phyloP scores from a whole-genome alignment of 2,888 invertebrate species.

The Torymus texanus region DNA sequence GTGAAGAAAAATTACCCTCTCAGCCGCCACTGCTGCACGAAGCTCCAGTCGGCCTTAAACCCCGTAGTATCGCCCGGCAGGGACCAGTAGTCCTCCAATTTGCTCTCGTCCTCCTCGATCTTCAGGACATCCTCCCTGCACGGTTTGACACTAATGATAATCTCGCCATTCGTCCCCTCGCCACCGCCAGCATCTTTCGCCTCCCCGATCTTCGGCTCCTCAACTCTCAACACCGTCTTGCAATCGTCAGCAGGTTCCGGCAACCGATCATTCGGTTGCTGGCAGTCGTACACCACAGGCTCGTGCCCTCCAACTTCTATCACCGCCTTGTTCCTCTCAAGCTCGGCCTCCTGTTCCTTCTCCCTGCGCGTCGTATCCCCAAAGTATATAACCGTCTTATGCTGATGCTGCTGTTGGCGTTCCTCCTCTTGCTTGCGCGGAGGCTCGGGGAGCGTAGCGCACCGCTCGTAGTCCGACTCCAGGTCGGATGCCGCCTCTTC shows the following conservation, averaged over 20 bases:
- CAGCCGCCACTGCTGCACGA: constrained; percentile 83
- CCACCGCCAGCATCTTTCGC: constrained; percentile 50
- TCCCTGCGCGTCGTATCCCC: constrained; percentile 79
- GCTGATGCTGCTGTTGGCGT: constrained; percentile 65
- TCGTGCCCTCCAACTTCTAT: not conserved
- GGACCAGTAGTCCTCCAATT: constrained; percentile 71
- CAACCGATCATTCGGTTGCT: not conserved
- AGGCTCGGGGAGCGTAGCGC: constrained; percentile 62
- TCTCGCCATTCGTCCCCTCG: constrained; percentile 65
- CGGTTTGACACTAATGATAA: constrained; percentile 79
- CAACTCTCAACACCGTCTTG: constrained; percentile 34
- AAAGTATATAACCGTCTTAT: constrained; percentile 85
- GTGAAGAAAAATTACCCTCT: constrained; percentile 77
- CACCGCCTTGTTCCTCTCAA: constrained; percentile 6
- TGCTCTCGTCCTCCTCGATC: constrained; percentile 73
- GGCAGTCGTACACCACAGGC: constrained; percentile 2
- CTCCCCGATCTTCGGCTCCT: constrained; percentile 56
- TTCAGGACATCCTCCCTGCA: constrained; percentile 72
- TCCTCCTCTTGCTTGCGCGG: constrained; percentile 28
- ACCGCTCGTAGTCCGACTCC: constrained; percentile 60
- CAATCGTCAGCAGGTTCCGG: not conserved
- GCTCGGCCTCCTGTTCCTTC: not conserved
- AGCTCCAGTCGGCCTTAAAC: constrained; percentile 83
- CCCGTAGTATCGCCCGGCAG: constrained; percentile 75
- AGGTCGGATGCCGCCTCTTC: constrained; percentile 67